Base-by-base conservation (phyloP, 2,888 invertebrate species). In the Pandemis corylana region DNA sequence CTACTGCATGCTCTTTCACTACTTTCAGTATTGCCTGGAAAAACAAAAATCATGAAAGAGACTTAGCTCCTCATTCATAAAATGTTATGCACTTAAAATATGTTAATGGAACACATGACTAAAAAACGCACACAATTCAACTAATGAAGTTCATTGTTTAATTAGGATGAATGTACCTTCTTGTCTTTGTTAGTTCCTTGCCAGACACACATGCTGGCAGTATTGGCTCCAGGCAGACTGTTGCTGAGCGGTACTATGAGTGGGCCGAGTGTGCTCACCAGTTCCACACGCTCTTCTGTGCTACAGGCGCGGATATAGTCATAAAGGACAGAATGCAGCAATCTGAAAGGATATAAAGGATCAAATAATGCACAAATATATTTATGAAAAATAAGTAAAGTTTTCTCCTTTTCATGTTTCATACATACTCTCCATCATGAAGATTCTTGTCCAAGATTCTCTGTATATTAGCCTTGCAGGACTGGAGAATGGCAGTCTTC, bases 201-300 rank as follows among this genome's bases (percentile, higher is more conserved):
- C 97, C 99, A 98, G 72, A 99, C 96, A 85, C 98, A 98, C 68
- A 97, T 94, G 93, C 97, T 96, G 2, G 97, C 98, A 0, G 97
- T 96, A 80, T 96, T 96, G 5, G 97, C 96, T 0, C 99, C 99
- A 76, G 97, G 97, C 84, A 97, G 96, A 0, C 98, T 98, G 84
- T 97, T 97, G 64, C 95, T 91, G 77, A 96, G 90, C 2, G 95
- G 94, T 15, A 96, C 95, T 68, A 97, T 94, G 72, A 96, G 94
- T 0, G 97, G 95, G 65, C 96, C 95, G 70, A 97, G 92, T 0
- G 96, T 95, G 20, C 96, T 95, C 61, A 99, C 96, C 78, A 99
- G 93, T 86, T 99, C 99, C 42, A 94, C 92, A 63, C 95, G 93
- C 79, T 97, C 97, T 63, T 96, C 96, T 0, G 91, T 87, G 36